phyloP scores from a whole-genome alignment of 2,797 vertebrate species.

The Micrastur ruficollis region DNA sequence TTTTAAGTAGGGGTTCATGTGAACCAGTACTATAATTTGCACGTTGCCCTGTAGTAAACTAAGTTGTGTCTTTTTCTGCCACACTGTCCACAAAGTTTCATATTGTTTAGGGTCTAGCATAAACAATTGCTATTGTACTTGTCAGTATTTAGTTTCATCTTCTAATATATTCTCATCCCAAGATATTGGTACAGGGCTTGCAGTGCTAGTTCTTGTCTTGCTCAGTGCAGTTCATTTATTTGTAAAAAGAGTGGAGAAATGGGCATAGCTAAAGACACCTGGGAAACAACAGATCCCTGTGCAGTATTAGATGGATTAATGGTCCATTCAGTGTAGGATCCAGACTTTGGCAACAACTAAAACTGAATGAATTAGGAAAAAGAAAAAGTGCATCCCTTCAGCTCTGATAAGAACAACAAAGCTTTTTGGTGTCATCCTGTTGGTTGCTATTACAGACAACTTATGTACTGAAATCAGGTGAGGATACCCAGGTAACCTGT shows the following conservation, averaged over 20 bases:
- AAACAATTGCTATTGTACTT: neutral
- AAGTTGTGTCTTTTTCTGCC: neutral
- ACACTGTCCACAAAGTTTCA: neutral
- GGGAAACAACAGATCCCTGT: neutral
- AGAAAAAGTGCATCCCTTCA: neutral
- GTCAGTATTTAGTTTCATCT: neutral
- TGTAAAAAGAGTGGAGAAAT: neutral
- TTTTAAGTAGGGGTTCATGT: neutral
- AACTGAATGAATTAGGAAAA: neutral
- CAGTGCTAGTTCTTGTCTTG: neutral
- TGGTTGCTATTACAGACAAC: neutral
- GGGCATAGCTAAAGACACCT: neutral
- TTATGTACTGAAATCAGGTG: neutral
- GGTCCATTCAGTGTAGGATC: neutral
- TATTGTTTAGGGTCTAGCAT: neutral
- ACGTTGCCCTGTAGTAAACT: neutral
- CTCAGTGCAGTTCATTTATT: neutral
- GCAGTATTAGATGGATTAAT: conserved; percentile 3
- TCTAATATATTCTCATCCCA: neutral
- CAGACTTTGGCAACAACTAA: neutral
- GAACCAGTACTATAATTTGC: neutral
- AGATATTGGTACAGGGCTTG: neutral
- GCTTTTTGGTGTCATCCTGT: neutral
- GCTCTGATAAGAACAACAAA: neutral
- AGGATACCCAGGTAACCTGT: neutral